Base-by-base conservation (phyloP, 2,888 invertebrate species). In the Cheilosia pagana region DNA sequence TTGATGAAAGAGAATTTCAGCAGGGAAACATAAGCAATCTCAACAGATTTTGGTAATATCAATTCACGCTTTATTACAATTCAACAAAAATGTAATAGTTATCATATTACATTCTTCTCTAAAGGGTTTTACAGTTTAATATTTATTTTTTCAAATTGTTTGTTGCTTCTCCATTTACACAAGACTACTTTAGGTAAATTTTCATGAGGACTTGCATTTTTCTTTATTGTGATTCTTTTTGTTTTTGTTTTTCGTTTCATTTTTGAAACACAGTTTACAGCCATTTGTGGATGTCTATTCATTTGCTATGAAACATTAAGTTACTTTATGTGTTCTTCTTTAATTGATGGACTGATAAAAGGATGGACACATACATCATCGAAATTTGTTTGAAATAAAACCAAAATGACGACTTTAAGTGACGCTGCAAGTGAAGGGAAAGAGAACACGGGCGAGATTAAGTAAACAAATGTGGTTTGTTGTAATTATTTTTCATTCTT, bases 1-100 rank as follows among this genome's bases (percentile, higher is more conserved):
- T 4, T 1, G n/a, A 6, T 7, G 4, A 16, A 7, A 43, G 43
- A 4, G 3, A 41, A 41, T n/a, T 41, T 14, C 41, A 41, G 14
- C 41, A 43, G 28, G 19, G 7, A 16, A 16, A 28, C n/a, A 53
- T 67, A 67, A 52, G 25, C 5, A 39, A 25, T 52, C 41, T 25
- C 52, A 52, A 12, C 14, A 52, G 16, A 55, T 39, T 79, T 74
- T 74, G 74, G 68, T 79, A 85, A 81, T 81, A 81, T 85, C 85
- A 81, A 81, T 85, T 85, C 81, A 85, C 85, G 70, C 85, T 85
- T 85, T 85, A 85, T 85, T 85, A 85, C 85, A 85, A 76, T 85
- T 85, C 79, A 85, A 85, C 85, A 85, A 35, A 35, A 81, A 85
- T 85, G 85, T 76, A 85, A 85, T 85, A 71, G 41, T 81, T 53